Percentiles rank a stretch among this genome's conserved stretches.
Evolutionary conservation across 1,140 invertebrate genomes (phyloP).

Genomic region (Spodoptera litura): DNA sequence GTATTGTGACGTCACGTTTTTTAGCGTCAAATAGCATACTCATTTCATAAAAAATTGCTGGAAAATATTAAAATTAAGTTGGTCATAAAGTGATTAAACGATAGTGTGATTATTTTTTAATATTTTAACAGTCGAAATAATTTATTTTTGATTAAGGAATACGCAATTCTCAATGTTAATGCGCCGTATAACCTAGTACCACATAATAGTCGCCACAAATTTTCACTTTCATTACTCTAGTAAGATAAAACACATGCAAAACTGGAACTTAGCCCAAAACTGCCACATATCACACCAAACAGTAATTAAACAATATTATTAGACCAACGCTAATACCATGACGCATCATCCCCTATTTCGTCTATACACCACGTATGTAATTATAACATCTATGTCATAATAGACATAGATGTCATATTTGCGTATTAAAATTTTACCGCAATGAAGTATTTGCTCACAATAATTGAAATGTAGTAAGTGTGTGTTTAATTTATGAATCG

Average conservation of each 20-base stretch:
- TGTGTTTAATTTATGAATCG: background rate
- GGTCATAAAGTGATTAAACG: no score
- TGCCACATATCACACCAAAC: constrained; percentile 2
- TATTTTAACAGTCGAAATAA: no score
- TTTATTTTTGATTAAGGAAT: no score
- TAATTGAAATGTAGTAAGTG: background rate
- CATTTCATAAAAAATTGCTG: no score
- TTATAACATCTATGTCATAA: background rate
- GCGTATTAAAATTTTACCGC: background rate
- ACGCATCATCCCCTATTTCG: background rate
- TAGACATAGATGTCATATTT: background rate
- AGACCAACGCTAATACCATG: background rate
- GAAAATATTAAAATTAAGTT: no score
- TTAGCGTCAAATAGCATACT: no score
- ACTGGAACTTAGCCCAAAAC: background rate
- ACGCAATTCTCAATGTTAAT: background rate
- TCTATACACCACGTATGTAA: background rate
- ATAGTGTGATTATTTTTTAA: no score
- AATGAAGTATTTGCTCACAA: background rate
- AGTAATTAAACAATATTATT: constrained; percentile 13
- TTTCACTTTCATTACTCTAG: no score
- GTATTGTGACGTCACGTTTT: no score
- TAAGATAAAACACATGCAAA: background rate
- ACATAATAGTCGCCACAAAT: no score
- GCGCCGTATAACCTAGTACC: no score